Base-by-base conservation (phyloP, 2,888 invertebrate genomes). In the Bembecia ichneumoniformis region DNA sequence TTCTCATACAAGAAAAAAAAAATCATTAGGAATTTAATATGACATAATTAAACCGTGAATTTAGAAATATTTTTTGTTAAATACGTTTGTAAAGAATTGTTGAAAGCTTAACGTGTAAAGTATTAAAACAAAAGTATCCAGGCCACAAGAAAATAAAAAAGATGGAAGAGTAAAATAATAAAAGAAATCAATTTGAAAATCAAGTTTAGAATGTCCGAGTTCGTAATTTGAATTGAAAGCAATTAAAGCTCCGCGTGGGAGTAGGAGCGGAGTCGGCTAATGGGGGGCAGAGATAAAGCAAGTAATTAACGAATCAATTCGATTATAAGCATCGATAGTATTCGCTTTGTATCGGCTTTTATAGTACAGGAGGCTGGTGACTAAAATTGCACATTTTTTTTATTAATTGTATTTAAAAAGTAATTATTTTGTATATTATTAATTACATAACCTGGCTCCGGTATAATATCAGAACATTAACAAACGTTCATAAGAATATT, bases 291-390 rank as follows among this genome's bases (percentile, higher is more conserved):
- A 72, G 78, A 77, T 79, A 80, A 76, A 64, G 61, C 63, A 53
- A 60, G 75, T 78, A 80, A 82, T 82, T 82, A 82, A 80, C 73
- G 74, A 78, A 76, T 79, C 80, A 77, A 74, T 77, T 75, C 74
- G 77, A 81, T 81, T 79, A 77, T 66, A 57, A 62, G 60, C 28
- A 28, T 28, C 28, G 28, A 28, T 28, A 28, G 7, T 28, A 28
- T 16, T 11, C 14, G 63, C 75, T 76, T 78, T 77, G 73, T 72
- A 62, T 51, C 53, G 53, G 54, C 66, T 59, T 58, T 28, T 53
- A 49, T 68, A 64, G 62, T 35, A 55, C 50, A 49, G 56, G 68
- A 67, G 66, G 49, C 48, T 13, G 50, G 47, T 14, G 13, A 14
- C 34, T 3, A 40, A 14, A 13, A 40, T 40, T 35, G 43, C n/a